Evolutionary conservation across 2,797 vertebrate genomes (phyloP).

Genomic region (Cirrhinus molitorella): DNA sequence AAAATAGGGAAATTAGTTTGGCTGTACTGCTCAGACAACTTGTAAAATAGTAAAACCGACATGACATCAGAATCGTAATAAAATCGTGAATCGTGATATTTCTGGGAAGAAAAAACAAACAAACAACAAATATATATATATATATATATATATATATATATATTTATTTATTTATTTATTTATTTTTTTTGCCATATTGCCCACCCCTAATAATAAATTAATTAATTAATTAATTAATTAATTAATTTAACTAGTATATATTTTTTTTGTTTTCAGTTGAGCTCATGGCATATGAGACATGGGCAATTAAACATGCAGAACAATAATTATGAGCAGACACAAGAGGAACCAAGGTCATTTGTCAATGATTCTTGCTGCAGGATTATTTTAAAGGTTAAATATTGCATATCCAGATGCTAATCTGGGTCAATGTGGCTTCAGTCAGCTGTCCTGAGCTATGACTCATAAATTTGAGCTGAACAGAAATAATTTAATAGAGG

Average conservation of each 20-base stretch:
- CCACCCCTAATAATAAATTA: no score
- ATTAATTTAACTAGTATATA: neutral
- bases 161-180: no score
- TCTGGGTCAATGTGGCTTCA: conserved; percentile 79
- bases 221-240: no score
- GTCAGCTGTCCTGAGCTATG: conserved; percentile 69
- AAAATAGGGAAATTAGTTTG: no score
- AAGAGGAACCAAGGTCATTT: conserved; percentile 84
- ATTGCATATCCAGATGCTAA: conserved; percentile 79
- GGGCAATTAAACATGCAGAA: conserved; percentile 74
- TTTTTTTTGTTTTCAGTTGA: conserved; percentile 76
- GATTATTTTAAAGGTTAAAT: conserved; percentile 87
- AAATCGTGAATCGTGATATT: no score
- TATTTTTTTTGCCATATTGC: no score
- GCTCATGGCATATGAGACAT: conserved; percentile 83
- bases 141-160: no score
- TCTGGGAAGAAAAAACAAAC: no score
- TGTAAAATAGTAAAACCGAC: no score
- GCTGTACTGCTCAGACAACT: no score
- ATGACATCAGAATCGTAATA: no score
- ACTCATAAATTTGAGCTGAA: conserved; percentile 68
- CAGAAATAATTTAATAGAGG: conserved; percentile 62
- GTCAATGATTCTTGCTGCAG: conserved; percentile 86
- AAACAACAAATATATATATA: no score
- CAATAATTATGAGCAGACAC: conserved; percentile 83